Evolutionary conservation across 2,888 invertebrate species (phyloP), one percentile per base, ranked within the genome.

Genomic region (Nephrocerus scutellatus): DNA sequence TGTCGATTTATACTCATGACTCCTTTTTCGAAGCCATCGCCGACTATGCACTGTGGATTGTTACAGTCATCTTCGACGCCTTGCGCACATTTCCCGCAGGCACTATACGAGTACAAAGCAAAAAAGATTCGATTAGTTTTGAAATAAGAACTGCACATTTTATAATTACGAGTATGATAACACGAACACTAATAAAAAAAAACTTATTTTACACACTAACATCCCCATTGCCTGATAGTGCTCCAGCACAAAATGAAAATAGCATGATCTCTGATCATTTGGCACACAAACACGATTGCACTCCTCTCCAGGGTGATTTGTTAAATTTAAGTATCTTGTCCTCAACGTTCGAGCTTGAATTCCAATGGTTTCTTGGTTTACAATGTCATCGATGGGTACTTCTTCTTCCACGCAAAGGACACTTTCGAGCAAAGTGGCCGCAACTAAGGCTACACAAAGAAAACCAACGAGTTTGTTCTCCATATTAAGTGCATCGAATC

Each of bases 21-120:
- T 0, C 68, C 67, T 22, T 70, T 60, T 45, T 68, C 62, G 9
- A 63, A 50, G 3, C 74, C 74, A 53, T 75, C 72, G 0, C 64
- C 72, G 1, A 72, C 48, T 16, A 74, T 59, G 49, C 74, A 75
- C 51, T 73, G 70, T 2, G 65, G 64, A n/a, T 61, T 49, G 29
- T 51, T 48, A 46, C 74, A 75, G 50, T 72, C 71, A 2, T 60
- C 48, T 4, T 31, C 29, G 4, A 51, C 44, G n/a, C 60, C 56
- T 33, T 52, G 43, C 1, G 66, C 63, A 54, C 75, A 74, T 45
- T 63, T 56, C 33, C 59, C 63, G 48, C 73, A 74, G 3, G 72
- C 72, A 34, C 72, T 71, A 49, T 19, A 28, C 12, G 19, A 9
- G 12, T 7, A 28, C 15, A 5, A 18, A 16, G 20, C 6, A 8